Evolutionary conservation across 2,888 invertebrate species (phyloP).

Genomic region (Tetropium fuscum): DNA sequence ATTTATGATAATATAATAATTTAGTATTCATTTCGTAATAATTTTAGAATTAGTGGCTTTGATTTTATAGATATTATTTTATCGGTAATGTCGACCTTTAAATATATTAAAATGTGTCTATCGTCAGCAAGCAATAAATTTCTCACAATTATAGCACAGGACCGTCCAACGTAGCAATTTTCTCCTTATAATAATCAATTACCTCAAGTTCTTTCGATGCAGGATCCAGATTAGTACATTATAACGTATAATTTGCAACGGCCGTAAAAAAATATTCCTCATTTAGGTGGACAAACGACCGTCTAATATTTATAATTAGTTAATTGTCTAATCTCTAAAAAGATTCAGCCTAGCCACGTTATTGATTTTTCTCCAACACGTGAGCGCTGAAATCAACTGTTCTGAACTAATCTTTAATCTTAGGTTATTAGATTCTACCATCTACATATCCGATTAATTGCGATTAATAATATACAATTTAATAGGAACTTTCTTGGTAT

Average conservation of each 20-base stretch:
- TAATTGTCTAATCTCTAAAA: slow-evolving; percentile 38
- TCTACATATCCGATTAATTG: slow-evolving; percentile 48
- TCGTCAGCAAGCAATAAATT: too few relatives aligned
- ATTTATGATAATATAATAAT: too few relatives aligned
- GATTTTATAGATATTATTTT: too few relatives aligned
- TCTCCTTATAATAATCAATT: slow-evolving; percentile 15
- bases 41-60: too few relatives aligned
- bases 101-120: too few relatives aligned
- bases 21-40: too few relatives aligned
- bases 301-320: slow-evolving; percentile 46
- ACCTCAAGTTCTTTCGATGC: slow-evolving; percentile 5
- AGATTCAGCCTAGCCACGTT: slow-evolving; percentile 48
- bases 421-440: slow-evolving; percentile 45
- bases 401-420: slow-evolving; percentile 40
- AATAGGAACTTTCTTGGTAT: slow-evolving; percentile 40
- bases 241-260: slow-evolving; percentile 13
- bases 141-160: too few relatives aligned
- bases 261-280: slow-evolving; percentile 6
- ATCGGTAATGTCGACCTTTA: too few relatives aligned
- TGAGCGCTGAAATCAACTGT: slow-evolving; percentile 43
- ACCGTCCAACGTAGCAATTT: slow-evolving; percentile 6
- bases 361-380: slow-evolving; percentile 50
- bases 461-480: slow-evolving; percentile 43
- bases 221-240: not conserved
- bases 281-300: slow-evolving; percentile 16